These are phyloP conservation scores for Euproctis similis DNA, from an alignment of 2,888 invertebrate genomes.

Conservation along the genomic window DNA sequence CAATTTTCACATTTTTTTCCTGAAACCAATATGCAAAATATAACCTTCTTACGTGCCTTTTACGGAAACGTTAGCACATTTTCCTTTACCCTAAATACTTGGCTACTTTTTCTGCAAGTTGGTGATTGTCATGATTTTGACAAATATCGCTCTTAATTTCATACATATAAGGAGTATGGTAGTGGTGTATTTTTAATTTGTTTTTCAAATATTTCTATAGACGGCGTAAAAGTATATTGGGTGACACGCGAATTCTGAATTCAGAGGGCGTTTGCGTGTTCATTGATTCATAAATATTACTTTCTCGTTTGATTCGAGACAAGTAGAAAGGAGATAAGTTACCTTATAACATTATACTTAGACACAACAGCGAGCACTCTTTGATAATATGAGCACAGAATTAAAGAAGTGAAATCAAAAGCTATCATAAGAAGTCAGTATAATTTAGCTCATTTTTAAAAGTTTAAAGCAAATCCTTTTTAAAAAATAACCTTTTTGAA, in stretches of 20 bases:
- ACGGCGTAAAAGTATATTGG: conserved; percentile 22
- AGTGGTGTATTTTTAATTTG: conserved; percentile 5
- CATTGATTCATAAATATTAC: conserved; percentile 30
- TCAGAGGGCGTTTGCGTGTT: no score
- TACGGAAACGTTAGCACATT: conserved; percentile 23
- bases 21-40: conserved; percentile 22
- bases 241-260: conserved; percentile 21
- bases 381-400: no score
- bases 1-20: conserved; percentile 10
- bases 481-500: no score
- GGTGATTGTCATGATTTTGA: background rate
- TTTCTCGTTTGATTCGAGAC: conserved; percentile 17
- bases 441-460: no score
- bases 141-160: conserved; percentile 6
- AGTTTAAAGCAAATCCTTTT: no score
- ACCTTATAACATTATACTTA: no score
- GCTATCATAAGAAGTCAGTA: no score
- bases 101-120: conserved; percentile 10
- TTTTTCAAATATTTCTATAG: conserved; percentile 19
- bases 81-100: conserved; percentile 16
- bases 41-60: no score
- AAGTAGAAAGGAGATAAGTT: no score
- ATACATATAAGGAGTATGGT: conserved; percentile 5
- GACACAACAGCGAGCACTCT: no score
- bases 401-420: no score